Conservation (phyloP, 2,113 vertebrate species). For the Macroglossus sobrinus region DNA sequence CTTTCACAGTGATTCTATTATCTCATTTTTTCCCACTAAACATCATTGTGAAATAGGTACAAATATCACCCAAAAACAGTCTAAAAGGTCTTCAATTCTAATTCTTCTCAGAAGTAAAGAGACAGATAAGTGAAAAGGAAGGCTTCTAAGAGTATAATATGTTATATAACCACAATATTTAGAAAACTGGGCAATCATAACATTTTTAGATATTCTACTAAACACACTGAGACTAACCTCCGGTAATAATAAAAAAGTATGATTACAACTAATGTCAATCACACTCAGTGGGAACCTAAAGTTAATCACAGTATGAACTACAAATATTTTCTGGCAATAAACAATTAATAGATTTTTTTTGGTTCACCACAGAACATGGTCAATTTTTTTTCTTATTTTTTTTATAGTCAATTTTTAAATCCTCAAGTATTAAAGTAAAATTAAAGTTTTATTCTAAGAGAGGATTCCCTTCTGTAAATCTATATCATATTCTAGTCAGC, state of each 20-base stretch:
- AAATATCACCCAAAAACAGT: background rate
- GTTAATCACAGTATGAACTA: background rate
- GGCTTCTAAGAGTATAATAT: background rate
- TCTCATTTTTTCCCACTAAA: background rate
- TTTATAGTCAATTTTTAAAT: background rate
- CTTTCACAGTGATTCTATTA: conserved; percentile 6
- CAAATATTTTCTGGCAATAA: background rate
- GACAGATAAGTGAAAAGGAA: background rate
- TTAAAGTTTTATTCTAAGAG: background rate
- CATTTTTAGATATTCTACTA: background rate
- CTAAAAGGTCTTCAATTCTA: background rate
- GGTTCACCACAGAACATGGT: background rate
- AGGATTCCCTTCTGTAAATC: background rate
- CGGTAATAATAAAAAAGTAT: background rate
- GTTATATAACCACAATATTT: background rate
- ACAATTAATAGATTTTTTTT: background rate
- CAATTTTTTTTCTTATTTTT: too few relatives aligned
- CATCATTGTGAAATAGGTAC: background rate
- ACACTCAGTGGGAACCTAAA: background rate
- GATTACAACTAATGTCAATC: background rate
- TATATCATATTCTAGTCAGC: background rate
- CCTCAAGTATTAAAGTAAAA: background rate
- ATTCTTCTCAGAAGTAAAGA: background rate
- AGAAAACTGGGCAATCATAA: background rate
- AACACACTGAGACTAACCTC: background rate